Base-by-base conservation (phyloP, 2,888 invertebrate genomes). In the Abrostola tripartita region DNA sequence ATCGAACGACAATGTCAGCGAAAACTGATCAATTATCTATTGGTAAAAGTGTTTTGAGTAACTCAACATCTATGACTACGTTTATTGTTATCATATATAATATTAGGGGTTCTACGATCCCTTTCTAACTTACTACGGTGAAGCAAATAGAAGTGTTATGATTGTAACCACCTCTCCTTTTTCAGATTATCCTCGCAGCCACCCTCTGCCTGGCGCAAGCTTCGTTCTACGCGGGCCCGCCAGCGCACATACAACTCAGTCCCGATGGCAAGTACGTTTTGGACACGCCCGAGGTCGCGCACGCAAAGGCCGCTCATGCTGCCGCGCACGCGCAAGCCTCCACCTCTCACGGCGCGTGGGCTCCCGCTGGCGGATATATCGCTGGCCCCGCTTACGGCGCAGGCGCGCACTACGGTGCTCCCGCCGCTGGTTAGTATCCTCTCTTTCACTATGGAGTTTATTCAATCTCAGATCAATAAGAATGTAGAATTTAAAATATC, bases 271-370 rank as follows among this genome's bases (percentile, higher is more conserved):
- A 94, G 70, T 89, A 90, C 81, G 78, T 95, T 44, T 79, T 96
- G 49, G 96, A 96, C 84, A 95, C 95, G 10, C 95, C 95, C 1
- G 95, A 95, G 79, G 95, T 95, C 5, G 93, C 95, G 12, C 95
- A 95, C 87, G 95, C 95, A 4, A 93, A 92, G 73, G 93, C 93
- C 8, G 93, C 93, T 0, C 95, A 95, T 67, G 81, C 92, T 10
- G 93, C 93, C 0, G 95, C 95, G 42, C 92, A 94, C 75, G 94
- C 95, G 60, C 93, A 93, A 63, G 95, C 95, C 1, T 90, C 93
- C 61, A 83, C 90, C 71, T 86, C 90, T 50, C 93, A 95, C 83
- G 95, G 95, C 37, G 92, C 93, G 58, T 94, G 92, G 92, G 94
- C 92, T 10, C 91, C 92, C 63, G 88, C 92, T 14, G 89, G 83